Evolutionary conservation across 2,113 vertebrate species (phyloP).

Genomic region (Antigone vipio): DNA sequence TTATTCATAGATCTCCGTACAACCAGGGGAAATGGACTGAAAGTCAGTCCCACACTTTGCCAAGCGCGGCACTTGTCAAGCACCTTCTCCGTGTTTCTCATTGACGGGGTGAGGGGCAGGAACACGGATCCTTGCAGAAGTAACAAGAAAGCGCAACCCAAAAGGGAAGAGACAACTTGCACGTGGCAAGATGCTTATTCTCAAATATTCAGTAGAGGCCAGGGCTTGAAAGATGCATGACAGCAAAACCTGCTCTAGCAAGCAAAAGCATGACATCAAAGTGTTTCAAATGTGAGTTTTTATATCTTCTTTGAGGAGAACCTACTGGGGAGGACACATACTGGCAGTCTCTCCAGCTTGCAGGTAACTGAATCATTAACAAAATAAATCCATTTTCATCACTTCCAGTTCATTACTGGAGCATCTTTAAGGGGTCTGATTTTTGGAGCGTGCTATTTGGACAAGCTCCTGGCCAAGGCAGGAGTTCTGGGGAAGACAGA

Average conservation of each 20-base stretch:
- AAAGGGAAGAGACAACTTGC: background rate
- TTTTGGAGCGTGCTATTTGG: background rate
- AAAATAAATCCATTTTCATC: background rate
- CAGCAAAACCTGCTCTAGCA: background rate
- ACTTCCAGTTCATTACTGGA: background rate
- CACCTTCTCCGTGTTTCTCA: background rate
- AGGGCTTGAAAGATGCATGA: background rate
- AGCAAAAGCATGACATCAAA: background rate
- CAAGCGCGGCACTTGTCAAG: fast-evolving
- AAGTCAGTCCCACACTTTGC: background rate
- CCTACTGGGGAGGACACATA: background rate
- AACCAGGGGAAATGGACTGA: background rate
- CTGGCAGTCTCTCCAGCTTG: background rate
- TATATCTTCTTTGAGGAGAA: background rate
- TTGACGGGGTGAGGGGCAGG: background rate
- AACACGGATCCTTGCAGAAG: background rate
- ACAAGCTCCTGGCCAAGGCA: background rate
- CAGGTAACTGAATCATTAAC: background rate
- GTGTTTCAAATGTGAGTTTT: background rate
- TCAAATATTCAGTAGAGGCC: background rate
- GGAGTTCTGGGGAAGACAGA: background rate
- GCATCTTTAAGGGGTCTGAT: background rate
- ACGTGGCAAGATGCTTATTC: background rate
- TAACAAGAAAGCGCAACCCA: fast-evolving
- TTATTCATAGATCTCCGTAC: background rate